phyloP scores from a whole-genome alignment of 2,113 vertebrate genomes.

The Tetrao urogallus region DNA sequence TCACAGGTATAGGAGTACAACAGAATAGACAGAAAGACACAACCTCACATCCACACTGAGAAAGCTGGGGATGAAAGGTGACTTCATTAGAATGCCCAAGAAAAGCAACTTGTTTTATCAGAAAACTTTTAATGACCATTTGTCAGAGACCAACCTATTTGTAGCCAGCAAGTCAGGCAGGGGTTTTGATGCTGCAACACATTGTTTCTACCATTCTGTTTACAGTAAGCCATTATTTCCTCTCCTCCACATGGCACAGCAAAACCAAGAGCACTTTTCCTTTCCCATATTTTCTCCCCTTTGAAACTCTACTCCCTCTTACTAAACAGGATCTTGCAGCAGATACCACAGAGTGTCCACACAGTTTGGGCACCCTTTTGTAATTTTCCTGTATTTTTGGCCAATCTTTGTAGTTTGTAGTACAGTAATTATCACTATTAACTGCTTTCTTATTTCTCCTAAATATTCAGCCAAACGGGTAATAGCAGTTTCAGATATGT shows the following conservation, averaged over 20 bases:
- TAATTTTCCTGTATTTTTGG: conserved; percentile 51
- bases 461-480: not conserved
- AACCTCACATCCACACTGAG: not conserved
- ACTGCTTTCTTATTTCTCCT: not conserved
- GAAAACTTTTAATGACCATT: not conserved
- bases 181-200: not conserved
- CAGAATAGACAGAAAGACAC: not conserved
- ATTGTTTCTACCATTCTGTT: not conserved
- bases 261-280: not conserved
- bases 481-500: not conserved
- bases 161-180: not conserved
- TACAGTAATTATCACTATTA: not conserved
- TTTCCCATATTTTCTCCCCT: not conserved
- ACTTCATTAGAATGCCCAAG: not conserved
- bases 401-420: not conserved
- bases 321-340: conserved; percentile 61
- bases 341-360: conserved; percentile 31
- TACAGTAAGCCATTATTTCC: not conserved
- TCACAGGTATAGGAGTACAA: not conserved
- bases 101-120: not conserved
- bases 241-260: not conserved
- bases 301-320: conserved; percentile 1
- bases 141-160: not conserved
- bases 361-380: conserved; percentile 10
- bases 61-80: not conserved